phyloP scores from a whole-genome alignment of 2,113 vertebrate species.

The Triplophysa dalaica region DNA sequence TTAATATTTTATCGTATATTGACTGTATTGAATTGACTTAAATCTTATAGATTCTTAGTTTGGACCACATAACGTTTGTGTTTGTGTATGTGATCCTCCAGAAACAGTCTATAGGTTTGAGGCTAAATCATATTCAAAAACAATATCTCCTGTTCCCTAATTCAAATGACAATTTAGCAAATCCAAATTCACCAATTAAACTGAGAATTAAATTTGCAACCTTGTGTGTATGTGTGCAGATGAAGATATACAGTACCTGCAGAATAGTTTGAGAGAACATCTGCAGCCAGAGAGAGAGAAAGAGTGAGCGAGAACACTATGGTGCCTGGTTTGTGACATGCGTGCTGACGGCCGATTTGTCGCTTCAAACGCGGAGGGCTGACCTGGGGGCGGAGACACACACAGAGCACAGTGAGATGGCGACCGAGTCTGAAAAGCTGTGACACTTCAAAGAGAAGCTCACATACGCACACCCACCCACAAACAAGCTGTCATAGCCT shows the following conservation, averaged over 20 bases:
- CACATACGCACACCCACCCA: constrained; percentile 19
- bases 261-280: constrained; percentile 15
- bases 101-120: no score
- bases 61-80: no score
- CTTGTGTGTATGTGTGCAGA: constrained; percentile 25
- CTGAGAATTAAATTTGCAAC: no score
- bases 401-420: constrained; percentile 31
- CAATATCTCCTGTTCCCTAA: no score
- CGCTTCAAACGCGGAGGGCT: constrained; percentile 55
- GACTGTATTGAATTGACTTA: no score
- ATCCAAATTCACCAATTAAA: no score
- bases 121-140: no score
- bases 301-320: constrained; percentile 55
- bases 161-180: no score
- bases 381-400: constrained; percentile 51
- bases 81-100: no score
- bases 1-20: no score
- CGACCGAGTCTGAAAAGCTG: constrained; percentile 44
- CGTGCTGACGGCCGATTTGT: constrained; percentile 55
- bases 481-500: constrained; percentile 37
- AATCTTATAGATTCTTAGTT: no score
- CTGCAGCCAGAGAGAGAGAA: constrained; percentile 16
- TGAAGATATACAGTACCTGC: constrained; percentile 26
- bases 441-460: constrained; percentile 56
- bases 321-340: constrained; percentile 54